phyloP scores from a whole-genome alignment of 2,797 vertebrate genomes.

The Alcedo quadribrachys region DNA sequence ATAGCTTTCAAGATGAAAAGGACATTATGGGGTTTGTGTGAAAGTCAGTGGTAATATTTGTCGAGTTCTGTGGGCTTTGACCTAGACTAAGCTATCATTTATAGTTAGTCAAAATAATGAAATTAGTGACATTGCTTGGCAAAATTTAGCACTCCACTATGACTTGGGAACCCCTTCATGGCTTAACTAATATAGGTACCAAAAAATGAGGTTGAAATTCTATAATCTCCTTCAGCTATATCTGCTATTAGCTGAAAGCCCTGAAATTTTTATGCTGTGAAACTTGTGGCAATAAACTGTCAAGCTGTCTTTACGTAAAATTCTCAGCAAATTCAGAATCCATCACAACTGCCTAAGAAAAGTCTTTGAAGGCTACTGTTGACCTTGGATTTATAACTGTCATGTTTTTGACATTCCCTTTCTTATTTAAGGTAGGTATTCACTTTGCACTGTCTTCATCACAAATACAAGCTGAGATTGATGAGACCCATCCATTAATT shows the following conservation, averaged over 20 bases:
- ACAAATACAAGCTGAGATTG: constrained; percentile 46
- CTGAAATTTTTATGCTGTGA: constrained; percentile 24
- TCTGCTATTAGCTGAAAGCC: not conserved
- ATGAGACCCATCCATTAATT: constrained; percentile 42
- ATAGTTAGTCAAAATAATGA: not conserved
- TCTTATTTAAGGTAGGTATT: constrained; percentile 49
- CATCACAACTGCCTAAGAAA: constrained; percentile 73
- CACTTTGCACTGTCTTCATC: constrained; percentile 64
- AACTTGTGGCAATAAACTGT: constrained; percentile 12
- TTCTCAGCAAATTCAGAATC: constrained; percentile 55
- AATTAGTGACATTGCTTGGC: not conserved
- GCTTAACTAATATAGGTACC: not conserved
- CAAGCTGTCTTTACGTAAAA: constrained; percentile 52
- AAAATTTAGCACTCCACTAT: not conserved
- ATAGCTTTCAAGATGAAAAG: not conserved
- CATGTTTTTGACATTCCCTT: constrained; percentile 33
- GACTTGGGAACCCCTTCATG: not conserved
- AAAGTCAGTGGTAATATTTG: not conserved
- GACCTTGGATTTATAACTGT: constrained; percentile 65
- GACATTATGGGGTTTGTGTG: not conserved
- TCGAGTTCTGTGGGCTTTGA: not conserved
- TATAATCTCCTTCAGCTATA: not conserved
- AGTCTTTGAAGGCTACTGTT: constrained; percentile 52
- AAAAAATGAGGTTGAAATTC: not conserved
- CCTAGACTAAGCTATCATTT: not conserved